Evolutionary conservation across 2,113 vertebrate species (phyloP).

Genomic region (Limanda limanda): DNA sequence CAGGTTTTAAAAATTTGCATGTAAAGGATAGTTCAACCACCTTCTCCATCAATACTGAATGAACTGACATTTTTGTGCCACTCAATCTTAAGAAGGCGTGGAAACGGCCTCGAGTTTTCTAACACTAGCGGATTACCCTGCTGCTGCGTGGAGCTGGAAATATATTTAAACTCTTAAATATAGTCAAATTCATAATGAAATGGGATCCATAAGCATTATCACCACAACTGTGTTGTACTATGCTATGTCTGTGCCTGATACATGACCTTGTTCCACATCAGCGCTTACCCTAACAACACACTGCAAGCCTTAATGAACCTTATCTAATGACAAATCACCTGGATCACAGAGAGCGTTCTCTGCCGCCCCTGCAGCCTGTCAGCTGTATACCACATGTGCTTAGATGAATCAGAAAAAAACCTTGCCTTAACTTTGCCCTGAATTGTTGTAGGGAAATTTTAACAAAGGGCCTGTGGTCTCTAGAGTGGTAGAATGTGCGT

Average conservation of each 20-base stretch:
- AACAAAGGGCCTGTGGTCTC: slow-evolving; percentile 63
- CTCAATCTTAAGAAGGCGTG: too few species aligned
- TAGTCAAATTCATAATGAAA: slow-evolving; percentile 31
- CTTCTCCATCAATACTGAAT: background rate
- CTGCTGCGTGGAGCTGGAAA: too few species aligned
- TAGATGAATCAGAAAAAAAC: slow-evolving; percentile 55
- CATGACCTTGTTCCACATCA: slow-evolving; percentile 64
- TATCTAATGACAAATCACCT: slow-evolving; percentile 76
- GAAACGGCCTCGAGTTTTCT: too few species aligned
- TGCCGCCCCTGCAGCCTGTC: slow-evolving; percentile 51
- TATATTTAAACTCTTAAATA: slow-evolving; percentile 11
- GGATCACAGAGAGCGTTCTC: slow-evolving; percentile 56
- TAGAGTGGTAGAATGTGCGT: slow-evolving; percentile 45
- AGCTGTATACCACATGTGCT: slow-evolving; percentile 57
- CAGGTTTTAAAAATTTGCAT: slow-evolving; percentile 49
- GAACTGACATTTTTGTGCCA: too few species aligned
- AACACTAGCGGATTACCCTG: too few species aligned
- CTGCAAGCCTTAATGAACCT: slow-evolving; percentile 65
- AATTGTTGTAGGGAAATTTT: slow-evolving; percentile 54
- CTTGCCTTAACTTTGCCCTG: slow-evolving; percentile 53
- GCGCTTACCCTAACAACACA: slow-evolving; percentile 60
- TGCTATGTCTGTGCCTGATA: slow-evolving; percentile 58
- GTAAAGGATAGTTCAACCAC: slow-evolving; percentile 13
- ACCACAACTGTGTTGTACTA: slow-evolving; percentile 23
- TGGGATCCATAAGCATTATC: slow-evolving; percentile 46